Base-by-base conservation (phyloP, 2,888 invertebrate species). In the Epirrita christyi region DNA sequence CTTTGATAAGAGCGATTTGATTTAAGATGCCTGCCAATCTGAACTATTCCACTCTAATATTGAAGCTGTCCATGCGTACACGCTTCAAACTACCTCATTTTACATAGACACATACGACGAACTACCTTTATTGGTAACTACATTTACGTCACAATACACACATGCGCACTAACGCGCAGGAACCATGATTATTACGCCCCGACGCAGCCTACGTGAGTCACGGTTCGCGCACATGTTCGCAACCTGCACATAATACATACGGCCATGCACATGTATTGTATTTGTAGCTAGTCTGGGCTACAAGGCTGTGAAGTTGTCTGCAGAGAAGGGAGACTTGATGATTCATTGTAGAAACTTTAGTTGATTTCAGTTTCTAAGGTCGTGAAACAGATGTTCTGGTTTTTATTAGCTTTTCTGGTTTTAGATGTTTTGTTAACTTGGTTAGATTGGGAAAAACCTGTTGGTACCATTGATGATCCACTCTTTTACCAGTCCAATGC, bases 171-270 rank as follows among this genome's bases (percentile, higher is more conserved):
- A 21, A 21, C 13, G 47, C 51, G 53, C 44, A 49, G 57, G 51
- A 9, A 32, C 64, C 47, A 37, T 55, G 21, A 29, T 56, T 68
- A 63, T 59, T 63, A 68, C 63, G 69, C 71, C 63, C 70, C 60
- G 63, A 48, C 70, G 72, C 68, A 71, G 72, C 68, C 68, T 71
- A 58, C 70, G 57, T 77, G 77, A 75, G 61, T 76, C 76, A 76
- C 58, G 59, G 57, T 48, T 40, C 15, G 49, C 56, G 56, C 51
- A 56, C 68, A 63, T 61, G 61, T 62, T 59, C 40, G 45, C 27
- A 40, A 59, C 47, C 50, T 55, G 59, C 37, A 36, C 14, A 45
- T 44, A 44, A 44, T 38, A 29, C 15, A 32, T 28, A 32, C 9
- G 11, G 41, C 15, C 13, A 34, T 32, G 34, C 6, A 47, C 11